phyloP scores from a whole-genome alignment of 2,888 invertebrate species.

The Cataglyphis altisquamis region DNA sequence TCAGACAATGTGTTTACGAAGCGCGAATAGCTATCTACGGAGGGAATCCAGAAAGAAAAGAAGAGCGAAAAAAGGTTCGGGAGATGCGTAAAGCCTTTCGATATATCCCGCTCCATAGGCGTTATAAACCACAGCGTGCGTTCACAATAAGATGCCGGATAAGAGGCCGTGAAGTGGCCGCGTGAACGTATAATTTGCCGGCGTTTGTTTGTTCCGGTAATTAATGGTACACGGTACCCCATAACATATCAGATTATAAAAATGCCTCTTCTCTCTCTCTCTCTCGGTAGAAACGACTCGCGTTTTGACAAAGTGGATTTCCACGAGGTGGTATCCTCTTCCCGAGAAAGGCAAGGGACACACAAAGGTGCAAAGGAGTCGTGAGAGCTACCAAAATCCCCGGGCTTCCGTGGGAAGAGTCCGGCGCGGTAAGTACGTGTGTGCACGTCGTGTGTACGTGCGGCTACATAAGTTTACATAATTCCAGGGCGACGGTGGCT shows the following conservation, averaged over 20 bases:
- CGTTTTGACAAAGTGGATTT: conserved; percentile 70
- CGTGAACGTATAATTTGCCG: conserved; percentile 64
- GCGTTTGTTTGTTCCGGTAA: conserved; percentile 69
- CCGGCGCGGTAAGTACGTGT: background rate
- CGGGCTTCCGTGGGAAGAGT: conserved; percentile 51
- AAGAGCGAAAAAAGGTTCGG: conserved; percentile 30
- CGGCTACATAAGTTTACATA: conserved; percentile 66
- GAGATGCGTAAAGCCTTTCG: conserved; percentile 41
- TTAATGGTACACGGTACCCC: conserved; percentile 61
- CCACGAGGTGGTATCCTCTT: conserved; percentile 41
- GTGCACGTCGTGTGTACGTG: conserved; percentile 51
- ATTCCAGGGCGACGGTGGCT: conserved; percentile 62
- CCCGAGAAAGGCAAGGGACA: background rate
- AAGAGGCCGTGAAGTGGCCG: conserved; percentile 52
- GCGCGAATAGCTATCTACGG: conserved; percentile 44
- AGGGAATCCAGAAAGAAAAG: conserved; percentile 27
- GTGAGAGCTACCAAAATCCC: conserved; percentile 63
- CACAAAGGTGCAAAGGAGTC: conserved; percentile 62
- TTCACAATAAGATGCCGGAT: conserved; percentile 62
- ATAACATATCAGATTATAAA: conserved; percentile 58
- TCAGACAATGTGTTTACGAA: conserved; percentile 35
- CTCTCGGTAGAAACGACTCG: conserved; percentile 29
- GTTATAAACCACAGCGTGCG: conserved; percentile 60
- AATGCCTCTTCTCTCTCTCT: background rate
- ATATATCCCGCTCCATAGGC: conserved; percentile 39